Base-by-base conservation (phyloP, 2,113 vertebrate genomes). In the Phylloscopus whistleri region DNA sequence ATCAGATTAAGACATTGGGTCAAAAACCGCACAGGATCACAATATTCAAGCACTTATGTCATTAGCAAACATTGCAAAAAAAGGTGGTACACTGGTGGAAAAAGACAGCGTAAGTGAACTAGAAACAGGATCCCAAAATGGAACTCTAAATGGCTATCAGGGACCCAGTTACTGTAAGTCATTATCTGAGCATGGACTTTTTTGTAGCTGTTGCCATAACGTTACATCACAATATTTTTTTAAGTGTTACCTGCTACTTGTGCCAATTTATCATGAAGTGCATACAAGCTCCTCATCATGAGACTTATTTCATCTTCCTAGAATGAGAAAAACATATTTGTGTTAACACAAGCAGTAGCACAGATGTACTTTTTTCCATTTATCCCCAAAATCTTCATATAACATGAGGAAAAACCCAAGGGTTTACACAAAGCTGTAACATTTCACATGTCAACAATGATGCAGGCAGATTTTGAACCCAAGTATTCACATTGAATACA, bases 221-320 rank as follows among this genome's bases (percentile, higher is more conserved):
- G 5, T 59, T 73, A 53, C 53, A 49, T 62, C 44, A 73, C 70
- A 90, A 13, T 80, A 60, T 84, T 52, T 95, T 94, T 94, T 93
- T 28, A 95, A 93, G 52, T 94, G 87, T 95, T 98, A 99, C 99
- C 99, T 97, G 99, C 99, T 90, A 99, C 97, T 89, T 98, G 96
- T 79, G 99, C 99, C 98, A 99, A 96, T 93, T 99, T 98, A 94
- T 99, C 98, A 74, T 99, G 99, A 66, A 99, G 98, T 76, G 97
- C 98, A 92, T 99, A 98, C 80, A 99, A 98, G 88, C 99, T 98
- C 86, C 98, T 99, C 93, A 99, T 98, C 97, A 99, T 98, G 74
- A 95, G 98, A 98, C 97, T 98, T 98, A 55, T 98, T 88, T 94
- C 81, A 88, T 95, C 90, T 83, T 87, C 93, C 99, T 99, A 96